Percentiles rank a stretch among this genome's conserved stretches.
Evolutionary conservation across 2,113 vertebrate genomes (phyloP).

Genomic region (Peromyscus leucopus): DNA sequence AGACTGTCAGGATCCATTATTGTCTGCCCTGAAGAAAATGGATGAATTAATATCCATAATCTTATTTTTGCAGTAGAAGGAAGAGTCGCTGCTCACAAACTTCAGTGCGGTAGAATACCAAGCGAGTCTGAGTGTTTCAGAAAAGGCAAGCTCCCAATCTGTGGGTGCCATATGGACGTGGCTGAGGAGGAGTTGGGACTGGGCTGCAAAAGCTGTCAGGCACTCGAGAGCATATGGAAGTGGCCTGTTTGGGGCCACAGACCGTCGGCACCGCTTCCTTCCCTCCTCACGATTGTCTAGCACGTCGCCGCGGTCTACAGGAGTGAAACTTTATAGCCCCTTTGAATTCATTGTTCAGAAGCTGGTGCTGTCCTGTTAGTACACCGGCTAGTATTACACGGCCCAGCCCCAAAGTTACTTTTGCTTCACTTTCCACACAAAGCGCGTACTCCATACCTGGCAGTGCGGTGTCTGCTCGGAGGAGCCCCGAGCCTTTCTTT

Average conservation of each 20-base stretch:
- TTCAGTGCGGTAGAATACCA: neutral
- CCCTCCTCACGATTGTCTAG: constrained; percentile 62
- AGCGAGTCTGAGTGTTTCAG: constrained; percentile 62
- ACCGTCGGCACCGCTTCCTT: constrained; percentile 61
- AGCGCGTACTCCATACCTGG: neutral
- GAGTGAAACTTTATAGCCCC: constrained; percentile 70
- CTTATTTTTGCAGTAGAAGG: constrained; percentile 68
- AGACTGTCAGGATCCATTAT: neutral
- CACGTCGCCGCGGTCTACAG: constrained; percentile 70
- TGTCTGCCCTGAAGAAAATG: neutral
- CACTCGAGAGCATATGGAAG: constrained; percentile 78
- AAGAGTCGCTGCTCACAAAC: constrained; percentile 64
- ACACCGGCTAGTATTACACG: constrained; percentile 25
- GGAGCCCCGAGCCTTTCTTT: neutral
- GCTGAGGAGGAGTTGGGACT: constrained; percentile 72
- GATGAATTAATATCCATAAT: neutral
- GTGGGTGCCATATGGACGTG: constrained; percentile 75
- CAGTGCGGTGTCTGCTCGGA: constrained; percentile 41
- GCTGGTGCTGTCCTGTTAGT: constrained; percentile 44
- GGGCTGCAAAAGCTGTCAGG: constrained; percentile 79
- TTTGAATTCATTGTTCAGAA: constrained; percentile 64
- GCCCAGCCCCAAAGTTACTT: neutral
- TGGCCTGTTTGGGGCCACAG: constrained; percentile 64
- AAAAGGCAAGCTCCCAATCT: constrained; percentile 77
- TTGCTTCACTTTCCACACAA: constrained; percentile 31